Conservation (phyloP, 2,888 invertebrate genomes). For the Alentia gelatinosa region DNA sequence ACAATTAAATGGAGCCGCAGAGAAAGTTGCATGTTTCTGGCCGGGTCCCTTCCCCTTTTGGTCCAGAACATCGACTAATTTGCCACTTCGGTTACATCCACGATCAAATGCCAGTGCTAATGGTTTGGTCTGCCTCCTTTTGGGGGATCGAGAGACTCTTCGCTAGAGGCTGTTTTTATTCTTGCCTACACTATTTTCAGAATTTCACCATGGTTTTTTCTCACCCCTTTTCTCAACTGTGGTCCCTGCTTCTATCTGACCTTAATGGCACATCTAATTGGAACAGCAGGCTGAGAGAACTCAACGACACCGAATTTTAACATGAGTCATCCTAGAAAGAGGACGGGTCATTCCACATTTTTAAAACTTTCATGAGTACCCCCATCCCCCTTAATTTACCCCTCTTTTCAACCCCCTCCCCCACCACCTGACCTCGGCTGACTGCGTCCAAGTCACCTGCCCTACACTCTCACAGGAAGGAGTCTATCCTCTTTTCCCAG, state of each 20-base stretch:
- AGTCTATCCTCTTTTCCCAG: not conserved
- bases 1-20: not conserved
- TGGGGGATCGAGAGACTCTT: not conserved
- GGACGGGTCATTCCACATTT: slow-evolving; percentile 28
- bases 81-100: slow-evolving; percentile 25
- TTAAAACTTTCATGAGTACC: slow-evolving; percentile 40
- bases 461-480: not conserved
- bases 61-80: slow-evolving; percentile 12
- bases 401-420: not conserved
- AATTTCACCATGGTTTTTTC: not conserved
- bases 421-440: not conserved
- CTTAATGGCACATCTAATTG: slow-evolving; percentile 16
- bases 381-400: not conserved
- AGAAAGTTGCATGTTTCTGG: slow-evolving; percentile 34
- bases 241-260: not conserved
- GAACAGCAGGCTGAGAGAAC: not conserved
- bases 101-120: not conserved
- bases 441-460: not conserved
- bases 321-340: slow-evolving; percentile 17
- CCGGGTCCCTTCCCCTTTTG: not conserved
- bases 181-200: not conserved
- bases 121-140: not conserved
- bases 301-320: not conserved
- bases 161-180: not conserved
- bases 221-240: not conserved